Evolutionary conservation across 2,797 vertebrate genomes (phyloP).

Genomic region (Spea hammondii): DNA sequence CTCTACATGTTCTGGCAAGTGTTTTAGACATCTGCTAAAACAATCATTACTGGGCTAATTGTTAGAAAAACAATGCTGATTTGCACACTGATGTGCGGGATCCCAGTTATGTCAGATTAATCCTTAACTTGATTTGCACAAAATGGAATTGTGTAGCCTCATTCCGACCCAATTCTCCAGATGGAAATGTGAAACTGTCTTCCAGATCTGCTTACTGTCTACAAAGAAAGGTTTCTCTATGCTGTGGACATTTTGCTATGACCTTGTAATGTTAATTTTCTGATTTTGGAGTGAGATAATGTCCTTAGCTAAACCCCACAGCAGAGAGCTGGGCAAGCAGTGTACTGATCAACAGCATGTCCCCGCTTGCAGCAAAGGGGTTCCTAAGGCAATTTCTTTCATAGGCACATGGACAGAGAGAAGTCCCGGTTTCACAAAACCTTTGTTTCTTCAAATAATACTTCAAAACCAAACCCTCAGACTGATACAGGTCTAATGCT

Average conservation of each 20-base stretch:
- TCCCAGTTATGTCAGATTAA: conserved; percentile 45
- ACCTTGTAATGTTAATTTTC: conserved; percentile 10
- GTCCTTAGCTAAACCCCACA: not conserved
- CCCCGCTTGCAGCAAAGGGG: no score
- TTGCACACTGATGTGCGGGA: conserved; percentile 19
- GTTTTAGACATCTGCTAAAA: conserved; percentile 39
- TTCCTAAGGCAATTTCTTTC: no score
- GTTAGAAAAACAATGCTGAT: conserved; percentile 37
- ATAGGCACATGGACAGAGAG: no score
- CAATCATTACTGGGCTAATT: conserved; percentile 37
- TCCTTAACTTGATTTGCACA: conserved; percentile 24
- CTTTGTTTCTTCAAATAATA: no score
- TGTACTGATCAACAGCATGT: no score
- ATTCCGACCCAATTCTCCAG: conserved; percentile 17
- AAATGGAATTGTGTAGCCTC: conserved; percentile 12
- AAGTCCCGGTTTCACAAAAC: no score
- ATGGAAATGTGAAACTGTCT: not conserved
- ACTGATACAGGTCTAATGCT: no score
- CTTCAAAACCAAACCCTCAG: no score
- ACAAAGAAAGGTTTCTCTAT: not conserved
- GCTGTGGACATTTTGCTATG: not conserved
- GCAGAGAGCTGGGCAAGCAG: no score
- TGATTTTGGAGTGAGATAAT: not conserved
- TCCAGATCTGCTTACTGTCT: conserved; percentile 30
- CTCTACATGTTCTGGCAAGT: conserved; percentile 15